Evolutionary conservation across 1,140 invertebrate genomes (phyloP).

Genomic region (Drosophila hydei): DNA sequence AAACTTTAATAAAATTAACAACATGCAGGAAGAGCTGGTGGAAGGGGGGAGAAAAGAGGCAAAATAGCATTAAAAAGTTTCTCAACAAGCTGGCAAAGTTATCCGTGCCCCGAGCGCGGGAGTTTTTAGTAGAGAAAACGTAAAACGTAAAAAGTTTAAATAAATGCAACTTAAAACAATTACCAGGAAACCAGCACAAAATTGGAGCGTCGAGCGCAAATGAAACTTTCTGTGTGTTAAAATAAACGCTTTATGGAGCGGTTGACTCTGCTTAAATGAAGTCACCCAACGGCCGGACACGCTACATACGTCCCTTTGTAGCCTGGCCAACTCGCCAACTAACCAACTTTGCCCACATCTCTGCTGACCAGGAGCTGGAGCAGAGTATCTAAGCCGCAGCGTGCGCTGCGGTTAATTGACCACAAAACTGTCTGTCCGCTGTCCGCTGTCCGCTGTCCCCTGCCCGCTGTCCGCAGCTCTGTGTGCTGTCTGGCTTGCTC

Average conservation of each 20-base stretch:
- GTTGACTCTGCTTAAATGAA: conserved; percentile 64
- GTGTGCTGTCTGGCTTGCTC: neutral
- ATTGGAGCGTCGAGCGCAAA: conserved; percentile 39
- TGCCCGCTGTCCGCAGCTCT: neutral
- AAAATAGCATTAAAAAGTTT: conserved; percentile 59
- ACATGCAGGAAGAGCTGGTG: conserved; percentile 56
- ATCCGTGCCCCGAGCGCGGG: conserved; percentile 7
- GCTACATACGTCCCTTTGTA: neutral
- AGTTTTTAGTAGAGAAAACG: conserved; percentile 32
- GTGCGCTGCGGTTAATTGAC: conserved; percentile 69
- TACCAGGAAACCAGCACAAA: conserved; percentile 56
- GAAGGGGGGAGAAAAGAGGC: conserved; percentile 29
- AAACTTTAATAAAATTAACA: conserved; percentile 75
- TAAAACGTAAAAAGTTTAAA: conserved; percentile 61
- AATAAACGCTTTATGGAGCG: conserved; percentile 51
- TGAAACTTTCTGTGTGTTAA: conserved; percentile 46
- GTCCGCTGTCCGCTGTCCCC: neutral
- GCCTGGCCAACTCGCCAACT: neutral
- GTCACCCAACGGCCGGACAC: conserved; percentile 51
- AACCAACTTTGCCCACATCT: conserved; percentile 28
- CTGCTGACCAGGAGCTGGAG: conserved; percentile 6
- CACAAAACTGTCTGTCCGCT: conserved; percentile 39
- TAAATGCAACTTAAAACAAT: conserved; percentile 78
- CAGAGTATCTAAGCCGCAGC: conserved; percentile 16
- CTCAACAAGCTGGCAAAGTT: conserved; percentile 51